Conservation (phyloP, 2,888 invertebrate species). For the Coelinius sp. region DNA sequence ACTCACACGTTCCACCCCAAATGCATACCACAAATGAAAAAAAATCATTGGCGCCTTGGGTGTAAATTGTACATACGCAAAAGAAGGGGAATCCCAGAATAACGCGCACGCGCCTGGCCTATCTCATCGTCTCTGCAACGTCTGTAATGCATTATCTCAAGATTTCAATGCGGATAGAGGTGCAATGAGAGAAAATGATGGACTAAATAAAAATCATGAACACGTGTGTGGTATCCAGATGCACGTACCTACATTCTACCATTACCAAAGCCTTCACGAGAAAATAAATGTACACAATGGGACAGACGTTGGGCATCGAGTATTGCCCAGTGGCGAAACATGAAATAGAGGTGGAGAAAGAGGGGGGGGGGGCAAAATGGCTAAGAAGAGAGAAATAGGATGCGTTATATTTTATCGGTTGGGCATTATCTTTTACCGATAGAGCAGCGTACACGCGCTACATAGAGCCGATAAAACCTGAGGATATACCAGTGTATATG, state of each 20-base stretch:
- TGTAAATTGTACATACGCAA: not conserved
- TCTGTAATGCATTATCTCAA: constrained; percentile 22
- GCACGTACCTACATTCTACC: constrained; percentile 22
- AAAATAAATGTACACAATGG: constrained; percentile 22
- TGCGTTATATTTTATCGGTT: constrained; percentile 24
- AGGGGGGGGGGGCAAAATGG: not conserved
- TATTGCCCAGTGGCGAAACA: constrained; percentile 25
- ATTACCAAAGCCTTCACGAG: not conserved
- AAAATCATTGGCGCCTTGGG: not conserved
- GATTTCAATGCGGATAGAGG: constrained; percentile 4
- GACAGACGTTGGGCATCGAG: not conserved
- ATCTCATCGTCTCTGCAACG: constrained; percentile 5
- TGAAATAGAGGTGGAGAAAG: constrained; percentile 4
- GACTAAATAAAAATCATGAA: not conserved
- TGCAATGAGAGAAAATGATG: constrained; percentile 5
- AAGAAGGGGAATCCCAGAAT: constrained; percentile 11
- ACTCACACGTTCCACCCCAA: not conserved
- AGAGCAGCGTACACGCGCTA: constrained; percentile 29
- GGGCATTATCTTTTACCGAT: constrained; percentile 23
- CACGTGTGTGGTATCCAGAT: constrained; percentile 25
- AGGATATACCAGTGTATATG: constrained; percentile 51
- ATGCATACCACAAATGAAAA: not conserved
- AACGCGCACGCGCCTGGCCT: constrained; percentile 10
- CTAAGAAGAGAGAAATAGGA: not conserved
- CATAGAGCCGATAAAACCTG: constrained; percentile 51